These are phyloP conservation scores for Oryzias javanicus DNA, from an alignment of 2,113 vertebrate species.

Conservation along the genomic window DNA sequence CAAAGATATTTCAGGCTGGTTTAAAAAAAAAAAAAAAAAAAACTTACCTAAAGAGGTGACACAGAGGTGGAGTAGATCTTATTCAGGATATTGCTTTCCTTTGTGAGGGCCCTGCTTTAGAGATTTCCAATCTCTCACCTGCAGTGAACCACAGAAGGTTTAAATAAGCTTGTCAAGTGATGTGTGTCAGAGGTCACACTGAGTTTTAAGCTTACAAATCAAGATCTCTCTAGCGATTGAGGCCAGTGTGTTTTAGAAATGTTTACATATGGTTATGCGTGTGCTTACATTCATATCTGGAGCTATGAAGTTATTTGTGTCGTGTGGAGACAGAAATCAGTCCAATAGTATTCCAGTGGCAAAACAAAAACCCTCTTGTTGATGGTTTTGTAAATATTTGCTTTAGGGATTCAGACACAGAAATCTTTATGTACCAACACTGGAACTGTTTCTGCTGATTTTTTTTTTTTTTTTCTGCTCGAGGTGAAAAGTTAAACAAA, in stretches of 20 bases:
- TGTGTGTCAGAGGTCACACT: conserved; percentile 14
- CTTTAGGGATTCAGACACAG: too few species aligned
- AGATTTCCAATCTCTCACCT: conserved; percentile 19
- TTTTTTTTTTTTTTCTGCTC: too few species aligned
- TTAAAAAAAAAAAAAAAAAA: conserved; percentile 24
- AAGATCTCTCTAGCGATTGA: conserved; percentile 6
- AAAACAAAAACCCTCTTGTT: too few species aligned
- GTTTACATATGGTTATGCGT: not conserved
- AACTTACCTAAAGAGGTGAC: conserved; percentile 1
- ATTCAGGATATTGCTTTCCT: conserved; percentile 44
- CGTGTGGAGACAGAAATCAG: too few species aligned
- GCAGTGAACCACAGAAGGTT: conserved; percentile 4
- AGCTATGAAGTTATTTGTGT: too few species aligned
- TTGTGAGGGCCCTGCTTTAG: conserved; percentile 6
- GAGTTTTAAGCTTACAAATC: not conserved
- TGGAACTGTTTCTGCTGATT: too few species aligned
- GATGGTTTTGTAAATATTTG: too few species aligned
- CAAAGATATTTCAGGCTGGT: not conserved
- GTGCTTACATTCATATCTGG: too few species aligned
- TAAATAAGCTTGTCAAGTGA: conserved; percentile 26
- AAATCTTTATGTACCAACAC: too few species aligned
- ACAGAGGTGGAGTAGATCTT: conserved; percentile 6
- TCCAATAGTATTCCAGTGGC: too few species aligned
- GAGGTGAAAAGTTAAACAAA: too few species aligned
- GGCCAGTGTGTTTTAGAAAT: conserved; percentile 5